Evolutionary conservation across 2,888 invertebrate species (phyloP), one percentile per base, ranked within the genome.

Genomic region (Gymnosoma rotundatum): DNA sequence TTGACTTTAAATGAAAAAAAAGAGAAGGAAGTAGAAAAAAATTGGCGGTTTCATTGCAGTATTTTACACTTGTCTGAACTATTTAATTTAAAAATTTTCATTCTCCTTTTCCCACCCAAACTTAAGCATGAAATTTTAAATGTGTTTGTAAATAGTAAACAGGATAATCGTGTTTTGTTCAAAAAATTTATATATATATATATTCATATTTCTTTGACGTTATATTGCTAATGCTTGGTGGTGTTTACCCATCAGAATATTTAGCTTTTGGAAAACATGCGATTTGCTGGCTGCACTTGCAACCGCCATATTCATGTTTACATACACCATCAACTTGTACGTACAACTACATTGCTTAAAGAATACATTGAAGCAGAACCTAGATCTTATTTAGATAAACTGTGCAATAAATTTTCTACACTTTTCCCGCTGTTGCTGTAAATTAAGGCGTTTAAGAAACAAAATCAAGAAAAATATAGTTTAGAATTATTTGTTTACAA

Each of bases 361-460:
- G 58, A 70, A 64, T 79, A 42, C 78, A 75, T 21, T 79, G 64
- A 75, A 79, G 66, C 56, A 74, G 42, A 64, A 45, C 70, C 18
- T 61, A 79, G 83, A 83, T 83, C 72, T 79, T 79, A 83, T 83
- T 83, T 72, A 83, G 83, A 83, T 83, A 79, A 79, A 78, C 67
- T 56, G 25, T 76, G 83, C 66, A 48, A 83, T 83, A 79, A 83
- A 83, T 79, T 32, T 72, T 69, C 45, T 74, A 42, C 12, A 50
- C 14, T 14, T 9, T 18, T 52, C 9, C 32, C 52, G 16, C 20
- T 73, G 58, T 48, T 58, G 58, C n/a, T 70, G 58, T 6, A 58
- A 75, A 20, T n/a, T 42, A n/a, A 75, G 58, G 38, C 8, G 48
- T 8, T 52, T 63, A 42, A 42, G 32, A 32, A 32, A 6, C 7